Evolutionary conservation across 2,113 vertebrate genomes (phyloP).

Genomic region (Gobiocypris rarus): DNA sequence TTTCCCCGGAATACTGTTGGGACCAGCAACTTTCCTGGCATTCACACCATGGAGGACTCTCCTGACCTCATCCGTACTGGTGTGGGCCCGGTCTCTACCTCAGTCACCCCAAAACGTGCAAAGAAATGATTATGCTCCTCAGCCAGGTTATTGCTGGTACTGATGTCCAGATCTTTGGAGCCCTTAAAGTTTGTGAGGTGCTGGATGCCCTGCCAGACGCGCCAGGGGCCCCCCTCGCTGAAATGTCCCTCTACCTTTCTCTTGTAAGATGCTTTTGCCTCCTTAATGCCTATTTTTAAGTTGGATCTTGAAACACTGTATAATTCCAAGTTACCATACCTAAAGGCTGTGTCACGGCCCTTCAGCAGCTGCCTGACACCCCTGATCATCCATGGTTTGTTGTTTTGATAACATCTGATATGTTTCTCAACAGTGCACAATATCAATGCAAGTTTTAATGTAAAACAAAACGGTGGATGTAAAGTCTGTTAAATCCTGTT

Average conservation of each 20-base stretch:
- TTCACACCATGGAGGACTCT: neutral
- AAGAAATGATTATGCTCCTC: neutral
- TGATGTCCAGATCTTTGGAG: neutral
- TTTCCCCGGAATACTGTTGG: neutral
- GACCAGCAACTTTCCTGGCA: neutral
- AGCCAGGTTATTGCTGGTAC: neutral
- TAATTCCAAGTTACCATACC: neutral
- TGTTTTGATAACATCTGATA: neutral
- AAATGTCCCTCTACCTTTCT: neutral
- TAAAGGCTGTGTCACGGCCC: neutral
- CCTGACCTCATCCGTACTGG: neutral
- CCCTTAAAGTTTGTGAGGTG: neutral
- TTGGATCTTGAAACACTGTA: neutral
- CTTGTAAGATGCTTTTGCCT: neutral
- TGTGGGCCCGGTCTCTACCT: too few relatives aligned
- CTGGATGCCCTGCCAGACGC: neutral
- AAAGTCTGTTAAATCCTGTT: too few relatives aligned
- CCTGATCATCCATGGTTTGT: neutral
- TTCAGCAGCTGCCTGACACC: neutral
- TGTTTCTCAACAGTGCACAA: neutral
- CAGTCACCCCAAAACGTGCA: neutral
- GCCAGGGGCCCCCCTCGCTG: accelerated
- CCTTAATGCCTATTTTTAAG: neutral
- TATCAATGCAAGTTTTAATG: neutral
- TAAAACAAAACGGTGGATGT: too few relatives aligned